These are phyloP conservation scores for Pseudomyrmex pallidus DNA, from an alignment of 1,140 invertebrate genomes.

Conservation along the genomic window DNA sequence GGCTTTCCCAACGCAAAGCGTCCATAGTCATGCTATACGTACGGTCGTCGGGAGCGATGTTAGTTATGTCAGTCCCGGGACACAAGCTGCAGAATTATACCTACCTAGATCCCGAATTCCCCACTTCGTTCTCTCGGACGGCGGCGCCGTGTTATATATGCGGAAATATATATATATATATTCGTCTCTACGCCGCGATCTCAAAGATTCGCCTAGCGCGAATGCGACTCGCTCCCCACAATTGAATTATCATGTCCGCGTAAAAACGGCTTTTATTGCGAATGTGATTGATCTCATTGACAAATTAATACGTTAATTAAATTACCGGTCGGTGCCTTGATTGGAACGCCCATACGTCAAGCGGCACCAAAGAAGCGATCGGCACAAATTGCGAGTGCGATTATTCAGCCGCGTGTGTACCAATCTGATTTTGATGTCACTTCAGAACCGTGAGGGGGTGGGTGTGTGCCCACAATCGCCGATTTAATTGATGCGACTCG, in stretches of 20 bases:
- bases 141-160: constrained; percentile 20
- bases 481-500: not conserved
- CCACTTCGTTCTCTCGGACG: constrained; percentile 21
- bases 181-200: no score
- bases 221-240: not conserved
- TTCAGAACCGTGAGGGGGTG: no score
- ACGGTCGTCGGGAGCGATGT: constrained; percentile 62
- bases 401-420: not conserved
- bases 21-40: constrained; percentile 50
- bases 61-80: constrained; percentile 67
- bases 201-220: not conserved
- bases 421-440: not conserved
- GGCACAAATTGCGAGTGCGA: not conserved
- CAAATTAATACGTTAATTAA: not conserved
- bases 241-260: constrained; percentile 1
- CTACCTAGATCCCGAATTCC: constrained; percentile 50
- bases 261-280: not conserved
- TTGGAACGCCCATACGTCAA: not conserved
- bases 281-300: constrained; percentile 14
- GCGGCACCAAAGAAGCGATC: not conserved
- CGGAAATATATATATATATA: not conserved
- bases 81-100: constrained; percentile 71
- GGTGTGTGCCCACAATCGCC: not conserved
- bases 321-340: not conserved
- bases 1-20: constrained; percentile 73